These are phyloP conservation scores for Acipenser ruthenus DNA, from an alignment of 2,797 vertebrate genomes.

Conservation along the genomic window DNA sequence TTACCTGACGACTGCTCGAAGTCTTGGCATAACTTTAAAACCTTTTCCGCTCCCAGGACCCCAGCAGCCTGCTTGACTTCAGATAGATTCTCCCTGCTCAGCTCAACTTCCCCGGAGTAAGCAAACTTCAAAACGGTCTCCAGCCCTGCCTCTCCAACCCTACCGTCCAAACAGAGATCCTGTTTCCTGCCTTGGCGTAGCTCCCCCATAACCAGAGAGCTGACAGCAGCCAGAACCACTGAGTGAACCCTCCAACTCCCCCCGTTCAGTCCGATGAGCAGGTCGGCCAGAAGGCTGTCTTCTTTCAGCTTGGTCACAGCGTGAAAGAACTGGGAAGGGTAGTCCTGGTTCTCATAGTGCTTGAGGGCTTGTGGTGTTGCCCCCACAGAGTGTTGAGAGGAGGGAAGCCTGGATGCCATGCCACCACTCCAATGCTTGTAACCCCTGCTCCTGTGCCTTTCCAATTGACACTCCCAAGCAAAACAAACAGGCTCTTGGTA, in stretches of 20 bases:
- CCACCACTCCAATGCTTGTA: no score
- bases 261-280: conserved; percentile 40
- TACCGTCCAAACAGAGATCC: conserved; percentile 31
- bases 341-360: conserved; percentile 24
- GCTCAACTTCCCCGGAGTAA: conserved; percentile 45
- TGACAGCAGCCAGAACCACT: conserved; percentile 52
- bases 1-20: not conserved
- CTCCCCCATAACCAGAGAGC: conserved; percentile 31
- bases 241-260: conserved; percentile 36
- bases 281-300: conserved; percentile 49
- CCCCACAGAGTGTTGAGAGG: no score
- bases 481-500: no score
- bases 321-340: conserved; percentile 39
- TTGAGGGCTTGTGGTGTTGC: no score
- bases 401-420: no score
- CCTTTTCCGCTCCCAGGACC: conserved; percentile 32
- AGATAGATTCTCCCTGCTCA: conserved; percentile 22
- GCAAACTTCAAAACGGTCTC: conserved; percentile 54
- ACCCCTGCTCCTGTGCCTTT: no score
- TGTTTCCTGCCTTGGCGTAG: conserved; percentile 16
- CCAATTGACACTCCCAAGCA: no score
- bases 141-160: conserved; percentile 42
- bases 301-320: conserved; percentile 37
- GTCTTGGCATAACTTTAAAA: conserved; percentile 39
- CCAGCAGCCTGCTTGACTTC: conserved; percentile 39